Evolutionary conservation across 2,113 vertebrate species (phyloP).

Genomic region (Athene noctua): DNA sequence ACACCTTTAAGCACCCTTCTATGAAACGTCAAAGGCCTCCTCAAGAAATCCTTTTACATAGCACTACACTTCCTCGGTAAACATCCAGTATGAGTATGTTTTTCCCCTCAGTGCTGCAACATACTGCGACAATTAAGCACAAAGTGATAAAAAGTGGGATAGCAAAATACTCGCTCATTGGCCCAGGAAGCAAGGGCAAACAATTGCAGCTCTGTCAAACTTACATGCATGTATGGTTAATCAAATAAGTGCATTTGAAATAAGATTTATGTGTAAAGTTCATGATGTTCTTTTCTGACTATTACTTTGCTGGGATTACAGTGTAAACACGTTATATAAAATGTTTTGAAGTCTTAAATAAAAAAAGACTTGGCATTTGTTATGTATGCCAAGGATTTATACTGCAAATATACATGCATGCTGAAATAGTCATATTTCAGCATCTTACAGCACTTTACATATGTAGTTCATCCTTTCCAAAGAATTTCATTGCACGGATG

Average conservation of each 20-base stretch:
- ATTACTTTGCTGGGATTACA: not conserved
- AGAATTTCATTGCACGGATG: not conserved
- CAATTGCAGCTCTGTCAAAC: not conserved
- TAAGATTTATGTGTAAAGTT: not conserved
- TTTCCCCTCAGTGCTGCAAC: not conserved
- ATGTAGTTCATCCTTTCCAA: constrained; percentile 27
- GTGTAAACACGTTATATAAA: constrained; percentile 54
- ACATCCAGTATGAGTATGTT: not conserved
- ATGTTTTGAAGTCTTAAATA: constrained; percentile 44
- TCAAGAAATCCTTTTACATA: not conserved
- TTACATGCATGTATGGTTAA: not conserved
- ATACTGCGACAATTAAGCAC: not conserved
- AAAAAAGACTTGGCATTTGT: constrained; percentile 4
- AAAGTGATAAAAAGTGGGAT: not conserved
- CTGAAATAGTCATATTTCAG: constrained; percentile 18
- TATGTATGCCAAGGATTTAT: not conserved
- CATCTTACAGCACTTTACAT: not conserved
- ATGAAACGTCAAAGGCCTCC: not conserved
- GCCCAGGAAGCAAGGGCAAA: not conserved
- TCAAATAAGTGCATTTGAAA: not conserved
- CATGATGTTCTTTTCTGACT: constrained; percentile 6
- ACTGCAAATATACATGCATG: not conserved
- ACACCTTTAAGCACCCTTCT: not conserved
- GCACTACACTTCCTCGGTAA: not conserved
- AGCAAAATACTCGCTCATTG: not conserved